Evolutionary conservation across 1,140 invertebrate genomes (phyloP).

Genomic region (Camponotus floridanus): DNA sequence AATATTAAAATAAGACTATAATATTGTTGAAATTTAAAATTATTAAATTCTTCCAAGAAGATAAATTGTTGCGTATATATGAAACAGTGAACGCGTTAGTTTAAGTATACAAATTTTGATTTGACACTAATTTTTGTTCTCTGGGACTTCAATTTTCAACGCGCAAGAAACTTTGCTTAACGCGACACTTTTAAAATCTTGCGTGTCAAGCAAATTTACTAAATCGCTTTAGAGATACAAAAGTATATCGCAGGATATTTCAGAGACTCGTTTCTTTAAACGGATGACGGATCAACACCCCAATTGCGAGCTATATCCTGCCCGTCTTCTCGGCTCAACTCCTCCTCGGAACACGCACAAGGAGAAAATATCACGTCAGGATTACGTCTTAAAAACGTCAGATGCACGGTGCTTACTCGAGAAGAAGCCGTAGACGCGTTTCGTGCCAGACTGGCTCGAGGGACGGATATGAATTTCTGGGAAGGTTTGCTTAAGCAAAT

Average conservation of each 20-base stretch:
- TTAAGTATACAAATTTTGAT: no score
- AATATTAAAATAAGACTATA: no score
- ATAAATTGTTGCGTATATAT: no score
- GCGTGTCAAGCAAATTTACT: not conserved
- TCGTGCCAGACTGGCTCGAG: not conserved
- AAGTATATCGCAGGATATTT: not conserved
- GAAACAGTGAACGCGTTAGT: no score
- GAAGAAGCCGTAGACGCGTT: constrained; percentile 36
- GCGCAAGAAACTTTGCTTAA: not conserved
- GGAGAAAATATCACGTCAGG: constrained; percentile 42
- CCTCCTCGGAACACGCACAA: not conserved
- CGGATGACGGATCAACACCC: constrained; percentile 7
- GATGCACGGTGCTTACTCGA: constrained; percentile 14
- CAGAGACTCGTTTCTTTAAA: not conserved
- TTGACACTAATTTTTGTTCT: no score
- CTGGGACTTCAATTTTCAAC: no score
- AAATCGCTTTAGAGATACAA: not conserved
- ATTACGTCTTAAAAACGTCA: constrained; percentile 57
- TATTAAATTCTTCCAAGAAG: no score
- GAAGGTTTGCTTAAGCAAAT: constrained; percentile 81
- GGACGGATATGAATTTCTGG: constrained; percentile 79
- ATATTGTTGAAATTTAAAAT: no score
- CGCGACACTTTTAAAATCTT: not conserved
- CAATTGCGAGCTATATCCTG: constrained; percentile 14
- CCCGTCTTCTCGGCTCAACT: constrained; percentile 3